phyloP scores from a whole-genome alignment of 2,888 invertebrate genomes.

The Tetragnatha montana region DNA sequence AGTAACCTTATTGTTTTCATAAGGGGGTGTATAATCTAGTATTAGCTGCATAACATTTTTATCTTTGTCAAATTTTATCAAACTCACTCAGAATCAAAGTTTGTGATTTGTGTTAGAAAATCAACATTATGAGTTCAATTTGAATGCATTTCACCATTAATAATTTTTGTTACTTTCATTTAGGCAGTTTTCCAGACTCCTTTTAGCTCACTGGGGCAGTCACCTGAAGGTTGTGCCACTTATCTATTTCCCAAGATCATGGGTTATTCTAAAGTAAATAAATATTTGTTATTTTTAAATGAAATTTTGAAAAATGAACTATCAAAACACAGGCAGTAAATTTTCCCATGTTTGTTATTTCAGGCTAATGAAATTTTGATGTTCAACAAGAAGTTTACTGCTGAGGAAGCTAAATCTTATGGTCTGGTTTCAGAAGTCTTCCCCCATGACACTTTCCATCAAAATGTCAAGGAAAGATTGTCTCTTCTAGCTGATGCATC shows the following conservation, averaged over 20 bases:
- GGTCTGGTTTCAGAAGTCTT: constrained; percentile 89
- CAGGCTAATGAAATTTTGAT: constrained; percentile 80
- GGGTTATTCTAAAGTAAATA: constrained; percentile 84
- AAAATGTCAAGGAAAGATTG: constrained; percentile 79
- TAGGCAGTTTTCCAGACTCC: constrained; percentile 93
- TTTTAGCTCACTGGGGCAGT: constrained; percentile 88
- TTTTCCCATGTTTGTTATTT: not conserved
- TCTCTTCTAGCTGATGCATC: constrained; percentile 38
- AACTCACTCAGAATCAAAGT: no score
- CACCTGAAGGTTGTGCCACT: constrained; percentile 92
- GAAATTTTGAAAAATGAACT: no score
- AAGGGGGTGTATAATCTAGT: no score
- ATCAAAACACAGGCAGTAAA: not conserved
- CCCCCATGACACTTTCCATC: constrained; percentile 81
- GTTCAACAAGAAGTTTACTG: constrained; percentile 86
- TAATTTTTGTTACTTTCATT: not conserved
- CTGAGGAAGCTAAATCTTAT: constrained; percentile 85
- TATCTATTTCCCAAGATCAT: constrained; percentile 89
- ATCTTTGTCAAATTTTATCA: no score
- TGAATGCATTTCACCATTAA: no score
- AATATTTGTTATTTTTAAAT: not conserved
- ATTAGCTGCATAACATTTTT: no score
- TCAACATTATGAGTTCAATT: no score
- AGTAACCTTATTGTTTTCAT: no score
- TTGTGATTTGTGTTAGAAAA: no score